A percentile compares a stretch with the other conserved stretches of the same genome.
phyloP scores from a whole-genome alignment of 2,888 invertebrate genomes.

The Luffia ferchaultella region DNA sequence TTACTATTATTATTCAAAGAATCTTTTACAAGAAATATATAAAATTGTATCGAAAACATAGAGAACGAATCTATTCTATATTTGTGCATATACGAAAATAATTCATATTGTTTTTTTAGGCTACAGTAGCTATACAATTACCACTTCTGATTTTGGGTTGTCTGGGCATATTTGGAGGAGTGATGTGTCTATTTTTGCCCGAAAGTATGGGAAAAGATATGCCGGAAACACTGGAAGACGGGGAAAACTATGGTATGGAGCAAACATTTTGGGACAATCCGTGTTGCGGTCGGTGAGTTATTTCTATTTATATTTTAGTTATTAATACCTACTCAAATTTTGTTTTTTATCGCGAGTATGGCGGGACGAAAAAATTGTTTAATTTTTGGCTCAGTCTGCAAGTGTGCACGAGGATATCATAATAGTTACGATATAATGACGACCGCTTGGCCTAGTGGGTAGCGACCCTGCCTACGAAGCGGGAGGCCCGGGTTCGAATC shows the following conservation, averaged over 20 bases:
- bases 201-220: conserved; percentile 85
- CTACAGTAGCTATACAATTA: conserved; percentile 72
- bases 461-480: too few relatives aligned
- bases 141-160: conserved; percentile 81
- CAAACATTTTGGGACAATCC: conserved; percentile 86
- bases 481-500: too few relatives aligned
- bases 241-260: conserved; percentile 82
- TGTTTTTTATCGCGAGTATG: neutral
- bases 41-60: too few relatives aligned
- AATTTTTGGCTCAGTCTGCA: too few relatives aligned
- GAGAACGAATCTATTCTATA: too few relatives aligned
- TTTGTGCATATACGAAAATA: too few relatives aligned
- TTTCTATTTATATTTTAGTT: neutral
- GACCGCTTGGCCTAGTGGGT: too few relatives aligned
- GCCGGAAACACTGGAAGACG: conserved; percentile 85
- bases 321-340: neutral
- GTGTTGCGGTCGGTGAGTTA: conserved; percentile 64
- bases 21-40: too few relatives aligned
- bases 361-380: neutral
- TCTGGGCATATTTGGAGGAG: conserved; percentile 77
- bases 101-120: conserved; percentile 41
- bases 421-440: too few relatives aligned
- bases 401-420: too few relatives aligned
- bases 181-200: conserved; percentile 78
- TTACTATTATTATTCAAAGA: too few relatives aligned